Evolutionary conservation across 2,113 vertebrate species (phyloP), one percentile per base, ranked within the genome.

Genomic region (Strigops habroptila): DNA sequence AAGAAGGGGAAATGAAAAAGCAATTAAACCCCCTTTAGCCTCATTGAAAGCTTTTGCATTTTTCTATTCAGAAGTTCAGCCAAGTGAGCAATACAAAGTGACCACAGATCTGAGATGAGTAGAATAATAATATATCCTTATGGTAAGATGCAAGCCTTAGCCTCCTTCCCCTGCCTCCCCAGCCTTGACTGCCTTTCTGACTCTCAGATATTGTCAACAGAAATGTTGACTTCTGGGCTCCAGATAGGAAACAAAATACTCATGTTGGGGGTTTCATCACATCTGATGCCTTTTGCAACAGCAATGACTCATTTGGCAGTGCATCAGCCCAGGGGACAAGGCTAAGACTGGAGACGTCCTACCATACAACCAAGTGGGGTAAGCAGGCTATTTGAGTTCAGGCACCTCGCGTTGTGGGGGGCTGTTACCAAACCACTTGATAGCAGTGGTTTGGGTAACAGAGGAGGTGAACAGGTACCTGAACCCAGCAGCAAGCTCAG

Each of bases 341-440:
- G 59, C 62, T 44, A 8, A 80, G 35, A 18, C 25, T 9, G 35
- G 69, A 60, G 10, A 43, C 7, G 6, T 3, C 52, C 80, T 46
- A 15, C 31, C 70, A 31, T 9, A 37, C 0, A 4, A 3, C 13
- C 22, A 10, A 21, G 27, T 14, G 2, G 21, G 14, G 4, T 18
- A 5, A 76, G 28, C n/a, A 35, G 64, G 60, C 17, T 83, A 25
- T 22, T 25, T 22, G 7, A 4, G 2, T 33, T 25, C 46, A 52
- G 43, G 25, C 18, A 49, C 27, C 7, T 51, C 1, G 0, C 57
- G 30, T 1, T 30, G 31, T 37, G 37, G 22, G 13, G 9, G 6
- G 3, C 17, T 46, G 25, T 30, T 37, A 30, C 49, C 78, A 46
- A 33, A 22, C 7, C 23, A 13, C 37, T 77, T 51, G 6, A 17